These are phyloP conservation scores for Lasaia peninsularis DNA, from an alignment of 1,140 invertebrate genomes.

Conservation along the genomic window DNA sequence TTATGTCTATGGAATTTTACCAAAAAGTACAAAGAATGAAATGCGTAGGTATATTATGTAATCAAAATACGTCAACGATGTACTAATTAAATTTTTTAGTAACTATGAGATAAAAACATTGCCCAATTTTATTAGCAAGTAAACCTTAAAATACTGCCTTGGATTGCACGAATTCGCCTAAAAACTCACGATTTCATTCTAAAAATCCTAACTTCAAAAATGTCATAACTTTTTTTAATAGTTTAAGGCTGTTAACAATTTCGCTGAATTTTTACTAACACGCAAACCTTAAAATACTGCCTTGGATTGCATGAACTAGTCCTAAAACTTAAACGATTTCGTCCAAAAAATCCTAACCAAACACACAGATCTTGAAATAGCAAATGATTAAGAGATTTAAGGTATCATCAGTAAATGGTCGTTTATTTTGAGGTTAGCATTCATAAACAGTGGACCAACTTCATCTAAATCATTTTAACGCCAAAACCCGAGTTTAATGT, in stretches of 20 bases:
- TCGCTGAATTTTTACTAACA: too few relatives aligned
- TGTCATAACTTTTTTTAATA: too few relatives aligned
- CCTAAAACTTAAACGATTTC: neutral
- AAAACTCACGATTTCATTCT: conserved; percentile 5
- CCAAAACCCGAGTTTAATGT: conserved; percentile 49
- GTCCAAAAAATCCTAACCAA: conserved; percentile 23
- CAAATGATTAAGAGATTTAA: neutral
- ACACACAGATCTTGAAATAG: neutral
- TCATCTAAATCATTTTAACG: conserved; percentile 60
- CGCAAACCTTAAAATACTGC: too few relatives aligned
- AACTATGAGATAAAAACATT: too few relatives aligned
- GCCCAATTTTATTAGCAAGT: too few relatives aligned
- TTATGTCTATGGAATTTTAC: too few relatives aligned
- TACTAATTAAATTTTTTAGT: too few relatives aligned
- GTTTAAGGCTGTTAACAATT: too few relatives aligned
- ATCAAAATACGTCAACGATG: too few relatives aligned
- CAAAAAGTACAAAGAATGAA: too few relatives aligned
- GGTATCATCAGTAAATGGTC: conserved; percentile 31
- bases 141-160: too few relatives aligned
- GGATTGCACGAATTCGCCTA: neutral
- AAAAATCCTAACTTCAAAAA: conserved; percentile 25
- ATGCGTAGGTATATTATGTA: too few relatives aligned
- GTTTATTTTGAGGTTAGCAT: conserved; percentile 43
- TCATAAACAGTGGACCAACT: conserved; percentile 48
- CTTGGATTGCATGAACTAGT: neutral